phyloP scores from a whole-genome alignment of 2,888 invertebrate genomes.

The Drosophila helvetica region DNA sequence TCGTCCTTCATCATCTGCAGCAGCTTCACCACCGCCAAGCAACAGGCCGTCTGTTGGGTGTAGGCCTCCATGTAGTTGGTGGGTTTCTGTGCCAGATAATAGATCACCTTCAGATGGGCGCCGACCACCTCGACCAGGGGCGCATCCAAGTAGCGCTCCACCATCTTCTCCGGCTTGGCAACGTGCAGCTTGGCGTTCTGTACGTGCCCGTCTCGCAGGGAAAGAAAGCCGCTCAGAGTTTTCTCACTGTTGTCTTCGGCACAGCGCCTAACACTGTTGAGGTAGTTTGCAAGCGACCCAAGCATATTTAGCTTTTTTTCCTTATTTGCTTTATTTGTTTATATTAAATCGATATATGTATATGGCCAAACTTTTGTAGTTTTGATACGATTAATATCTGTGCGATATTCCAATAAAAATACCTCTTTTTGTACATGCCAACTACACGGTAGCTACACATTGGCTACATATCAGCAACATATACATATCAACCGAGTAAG shows the following conservation, averaged over 20 bases:
- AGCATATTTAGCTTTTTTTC: conserved; percentile 47
- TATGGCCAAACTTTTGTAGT: too few relatives aligned
- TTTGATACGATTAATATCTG: too few relatives aligned
- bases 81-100: conserved; percentile 82
- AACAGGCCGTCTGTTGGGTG: conserved; percentile 90
- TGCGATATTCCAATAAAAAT: too few relatives aligned
- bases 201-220: conserved; percentile 89
- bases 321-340: too few relatives aligned
- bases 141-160: conserved; percentile 88
- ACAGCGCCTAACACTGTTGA: conserved; percentile 85
- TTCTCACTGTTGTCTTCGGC: conserved; percentile 87
- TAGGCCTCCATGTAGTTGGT: conserved; percentile 89
- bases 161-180: conserved; percentile 88
- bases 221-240: conserved; percentile 86
- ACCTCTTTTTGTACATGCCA: too few relatives aligned
- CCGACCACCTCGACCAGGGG: conserved; percentile 91
- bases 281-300: conserved; percentile 81
- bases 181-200: conserved; percentile 88
- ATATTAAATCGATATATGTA: too few relatives aligned
- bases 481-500: too few relatives aligned
- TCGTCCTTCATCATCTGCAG: conserved; percentile 95
- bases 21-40: conserved; percentile 91
- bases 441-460: too few relatives aligned
- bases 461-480: too few relatives aligned
- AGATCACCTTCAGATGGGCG: conserved; percentile 89